phyloP scores from a whole-genome alignment of 2,888 invertebrate species.

The Octonoba sinensis region DNA sequence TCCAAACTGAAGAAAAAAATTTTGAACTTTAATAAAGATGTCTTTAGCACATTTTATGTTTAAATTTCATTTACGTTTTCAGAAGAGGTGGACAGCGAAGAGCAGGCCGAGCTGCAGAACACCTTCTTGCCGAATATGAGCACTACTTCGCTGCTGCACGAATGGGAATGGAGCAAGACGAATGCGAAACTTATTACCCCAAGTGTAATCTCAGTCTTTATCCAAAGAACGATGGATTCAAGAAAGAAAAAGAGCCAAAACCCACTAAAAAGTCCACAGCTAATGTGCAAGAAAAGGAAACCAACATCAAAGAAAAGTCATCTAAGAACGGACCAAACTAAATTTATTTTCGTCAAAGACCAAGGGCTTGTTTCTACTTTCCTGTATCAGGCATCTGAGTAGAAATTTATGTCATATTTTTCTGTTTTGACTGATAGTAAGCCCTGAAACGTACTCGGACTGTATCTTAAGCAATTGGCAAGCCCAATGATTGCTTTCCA shows the following conservation, averaged over 20 bases:
- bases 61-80: background rate
- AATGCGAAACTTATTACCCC: constrained; percentile 36
- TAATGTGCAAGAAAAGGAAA: background rate
- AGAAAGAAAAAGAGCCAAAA: constrained; percentile 11
- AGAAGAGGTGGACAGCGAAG: constrained; percentile 49
- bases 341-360: too few relatives aligned
- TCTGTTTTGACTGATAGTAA: too few relatives aligned
- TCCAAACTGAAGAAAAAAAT: too few relatives aligned
- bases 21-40: too few relatives aligned
- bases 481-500: too few relatives aligned
- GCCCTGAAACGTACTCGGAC: too few relatives aligned
- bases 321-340: background rate
- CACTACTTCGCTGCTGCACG: constrained; percentile 56
- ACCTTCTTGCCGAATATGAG: constrained; percentile 46
- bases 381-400: too few relatives aligned
- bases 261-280: background rate
- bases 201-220: constrained; percentile 51
- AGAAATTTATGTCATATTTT: too few relatives aligned
- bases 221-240: constrained; percentile 42
- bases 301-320: background rate
- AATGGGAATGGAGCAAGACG: constrained; percentile 47
- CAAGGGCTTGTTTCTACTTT: too few relatives aligned
- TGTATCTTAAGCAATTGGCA: too few relatives aligned
- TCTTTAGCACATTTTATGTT: too few relatives aligned
- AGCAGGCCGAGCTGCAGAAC: constrained; percentile 46